Evolutionary conservation across 2,888 invertebrate species (phyloP).

Genomic region (Cerceris rybyensis): DNA sequence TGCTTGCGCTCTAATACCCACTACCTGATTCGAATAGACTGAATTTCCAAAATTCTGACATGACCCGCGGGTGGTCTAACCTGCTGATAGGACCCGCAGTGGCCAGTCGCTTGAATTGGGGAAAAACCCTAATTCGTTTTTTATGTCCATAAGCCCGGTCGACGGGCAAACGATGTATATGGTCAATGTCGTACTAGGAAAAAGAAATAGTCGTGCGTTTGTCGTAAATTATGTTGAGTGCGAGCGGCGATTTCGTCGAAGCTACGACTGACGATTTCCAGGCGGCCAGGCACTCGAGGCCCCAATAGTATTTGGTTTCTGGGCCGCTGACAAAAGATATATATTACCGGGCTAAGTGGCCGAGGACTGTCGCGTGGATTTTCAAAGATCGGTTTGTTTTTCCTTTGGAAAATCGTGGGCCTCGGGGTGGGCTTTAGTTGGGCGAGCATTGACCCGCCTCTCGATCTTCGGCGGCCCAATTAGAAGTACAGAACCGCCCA

Average conservation of each 20-base stretch:
- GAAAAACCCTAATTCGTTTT: neutral
- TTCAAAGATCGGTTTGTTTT: no score
- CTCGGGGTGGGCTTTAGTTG: no score
- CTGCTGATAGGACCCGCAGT: neutral
- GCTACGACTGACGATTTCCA: neutral
- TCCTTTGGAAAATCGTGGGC: no score
- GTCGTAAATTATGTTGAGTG: neutral
- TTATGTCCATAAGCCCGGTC: neutral
- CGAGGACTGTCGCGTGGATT: no score
- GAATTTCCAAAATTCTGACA: slow-evolving; percentile 1
- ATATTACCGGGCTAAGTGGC: no score
- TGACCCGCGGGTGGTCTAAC: slow-evolving; percentile 1
- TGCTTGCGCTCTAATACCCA: neutral
- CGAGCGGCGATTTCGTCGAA: neutral
- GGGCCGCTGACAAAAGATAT: no score
- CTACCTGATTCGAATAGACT: no score
- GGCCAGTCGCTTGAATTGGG: neutral
- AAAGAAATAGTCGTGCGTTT: neutral
- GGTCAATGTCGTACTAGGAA: no score
- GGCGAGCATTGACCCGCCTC: no score
- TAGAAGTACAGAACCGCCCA: no score
- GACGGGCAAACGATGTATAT: no score
- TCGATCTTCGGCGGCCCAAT: no score
- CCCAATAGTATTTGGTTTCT: neutral
- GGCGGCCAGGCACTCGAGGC: neutral